phyloP scores from a whole-genome alignment of 1,140 invertebrate genomes.

The Yoshiicerus persimilis region DNA sequence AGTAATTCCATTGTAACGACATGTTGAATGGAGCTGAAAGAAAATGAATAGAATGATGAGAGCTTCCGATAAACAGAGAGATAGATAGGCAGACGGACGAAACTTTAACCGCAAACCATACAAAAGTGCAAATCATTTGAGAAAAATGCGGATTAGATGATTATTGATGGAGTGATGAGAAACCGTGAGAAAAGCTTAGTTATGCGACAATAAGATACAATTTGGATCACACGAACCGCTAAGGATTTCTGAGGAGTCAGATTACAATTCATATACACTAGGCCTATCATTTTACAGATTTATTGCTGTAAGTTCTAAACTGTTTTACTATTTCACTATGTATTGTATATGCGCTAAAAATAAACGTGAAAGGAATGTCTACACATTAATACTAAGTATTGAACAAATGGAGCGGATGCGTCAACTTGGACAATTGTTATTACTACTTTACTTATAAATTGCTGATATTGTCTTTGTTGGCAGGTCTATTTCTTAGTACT shows the following conservation, averaged over 20 bases:
- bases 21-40: neutral
- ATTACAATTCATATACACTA: too few relatives aligned
- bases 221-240: conserved; percentile 5
- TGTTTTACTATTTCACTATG: too few relatives aligned
- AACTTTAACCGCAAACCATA: neutral
- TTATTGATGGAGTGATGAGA: conserved; percentile 14
- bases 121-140: neutral
- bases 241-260: neutral
- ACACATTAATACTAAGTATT: neutral
- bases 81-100: neutral
- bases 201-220: neutral
- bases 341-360: neutral
- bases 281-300: too few relatives aligned
- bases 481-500: too few relatives aligned
- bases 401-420: neutral
- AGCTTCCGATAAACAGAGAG: neutral
- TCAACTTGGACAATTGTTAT: neutral
- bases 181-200: conserved; percentile 4
- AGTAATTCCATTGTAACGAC: neutral
- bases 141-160: conserved; percentile 10
- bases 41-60: neutral
- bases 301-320: too few relatives aligned
- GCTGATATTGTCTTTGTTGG: too few relatives aligned
- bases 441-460: neutral
- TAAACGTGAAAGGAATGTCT: neutral